Evolutionary conservation across 2,888 invertebrate genomes (phyloP).

Genomic region (Spodoptera exigua): DNA sequence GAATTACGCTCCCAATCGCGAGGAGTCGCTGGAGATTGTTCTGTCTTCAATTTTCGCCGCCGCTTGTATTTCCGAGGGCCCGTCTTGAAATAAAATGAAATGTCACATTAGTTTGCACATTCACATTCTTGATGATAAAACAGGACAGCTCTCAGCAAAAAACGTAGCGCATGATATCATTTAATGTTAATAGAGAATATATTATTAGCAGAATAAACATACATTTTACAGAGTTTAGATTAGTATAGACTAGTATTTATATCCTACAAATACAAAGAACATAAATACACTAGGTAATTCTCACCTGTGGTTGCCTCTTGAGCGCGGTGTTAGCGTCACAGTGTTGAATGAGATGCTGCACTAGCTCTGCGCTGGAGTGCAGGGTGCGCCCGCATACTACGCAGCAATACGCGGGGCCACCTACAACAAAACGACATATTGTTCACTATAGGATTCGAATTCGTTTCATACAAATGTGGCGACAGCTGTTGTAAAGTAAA

Average conservation of each 20-base stretch:
- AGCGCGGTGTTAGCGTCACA: slow-evolving; percentile 95
- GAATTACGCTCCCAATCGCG: slow-evolving; percentile 62
- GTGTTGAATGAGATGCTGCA: slow-evolving; percentile 95
- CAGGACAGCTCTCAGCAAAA: too few species aligned
- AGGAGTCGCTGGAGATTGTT: slow-evolving; percentile 60
- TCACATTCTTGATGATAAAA: too few species aligned
- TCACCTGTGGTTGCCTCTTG: slow-evolving; percentile 92
- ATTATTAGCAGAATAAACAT: too few species aligned
- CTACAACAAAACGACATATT: slow-evolving; percentile 54
- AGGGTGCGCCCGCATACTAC: slow-evolving; percentile 93
- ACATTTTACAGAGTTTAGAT: too few species aligned
- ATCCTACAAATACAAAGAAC: background rate
- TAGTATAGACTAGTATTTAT: too few species aligned
- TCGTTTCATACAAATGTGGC: too few species aligned
- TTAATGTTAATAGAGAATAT: too few species aligned
- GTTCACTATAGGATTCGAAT: too few species aligned
- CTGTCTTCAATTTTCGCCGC: slow-evolving; percentile 91
- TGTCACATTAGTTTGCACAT: background rate
- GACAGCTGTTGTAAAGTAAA: too few species aligned
- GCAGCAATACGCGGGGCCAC: slow-evolving; percentile 92
- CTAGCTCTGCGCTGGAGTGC: slow-evolving; percentile 92
- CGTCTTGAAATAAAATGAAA: slow-evolving; percentile 78
- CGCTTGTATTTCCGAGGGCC: slow-evolving; percentile 95
- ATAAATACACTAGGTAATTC: slow-evolving; percentile 16
- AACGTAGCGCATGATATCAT: too few species aligned